phyloP scores from a whole-genome alignment of 2,888 invertebrate genomes.

The Habrosyne pyritoides region DNA sequence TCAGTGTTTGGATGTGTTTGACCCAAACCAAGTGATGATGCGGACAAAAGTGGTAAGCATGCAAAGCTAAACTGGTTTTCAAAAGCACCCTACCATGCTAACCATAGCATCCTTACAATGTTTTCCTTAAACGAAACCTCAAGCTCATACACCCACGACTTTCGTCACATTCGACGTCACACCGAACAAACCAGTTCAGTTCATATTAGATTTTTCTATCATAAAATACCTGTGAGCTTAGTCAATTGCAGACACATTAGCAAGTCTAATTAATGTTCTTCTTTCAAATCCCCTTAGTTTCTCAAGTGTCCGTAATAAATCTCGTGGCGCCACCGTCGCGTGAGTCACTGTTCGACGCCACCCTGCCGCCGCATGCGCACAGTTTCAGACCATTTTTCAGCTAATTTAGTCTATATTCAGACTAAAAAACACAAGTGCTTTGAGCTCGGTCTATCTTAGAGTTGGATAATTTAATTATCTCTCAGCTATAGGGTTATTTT shows the following conservation, averaged over 20 bases:
- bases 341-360: slow-evolving; percentile 60
- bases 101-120: too few relatives aligned
- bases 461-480: background rate
- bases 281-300: slow-evolving; percentile 48
- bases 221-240: background rate
- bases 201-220: too few relatives aligned
- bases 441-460: background rate
- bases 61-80: too few relatives aligned
- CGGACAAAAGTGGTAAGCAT: too few relatives aligned
- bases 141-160: too few relatives aligned
- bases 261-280: slow-evolving; percentile 31
- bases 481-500: too few relatives aligned
- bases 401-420: slow-evolving; percentile 44
- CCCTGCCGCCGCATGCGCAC: slow-evolving; percentile 40
- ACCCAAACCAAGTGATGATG: too few relatives aligned
- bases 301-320: slow-evolving; percentile 61
- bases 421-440: slow-evolving; percentile 27
- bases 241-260: background rate
- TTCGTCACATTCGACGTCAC: too few relatives aligned
- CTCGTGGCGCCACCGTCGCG: slow-evolving; percentile 66
- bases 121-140: too few relatives aligned
- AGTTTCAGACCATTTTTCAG: slow-evolving; percentile 34
- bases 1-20: too few relatives aligned
- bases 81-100: too few relatives aligned
- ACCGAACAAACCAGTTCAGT: too few relatives aligned